These are phyloP conservation scores for Aleiodes leptofemur DNA, from an alignment of 2,888 invertebrate species.

Conservation along the genomic window DNA sequence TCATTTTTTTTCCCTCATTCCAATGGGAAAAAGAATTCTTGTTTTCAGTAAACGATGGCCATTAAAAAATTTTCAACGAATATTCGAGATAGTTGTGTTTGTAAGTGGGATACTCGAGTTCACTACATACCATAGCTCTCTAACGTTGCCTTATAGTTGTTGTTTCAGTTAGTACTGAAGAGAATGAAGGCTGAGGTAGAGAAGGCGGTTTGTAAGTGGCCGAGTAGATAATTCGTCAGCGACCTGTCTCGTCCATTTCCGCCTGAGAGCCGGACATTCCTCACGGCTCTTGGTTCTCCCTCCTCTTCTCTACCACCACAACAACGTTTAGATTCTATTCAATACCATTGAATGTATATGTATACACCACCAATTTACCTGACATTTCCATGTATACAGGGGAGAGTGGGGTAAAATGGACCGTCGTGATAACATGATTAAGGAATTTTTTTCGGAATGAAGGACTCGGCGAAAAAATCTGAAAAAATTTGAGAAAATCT, in stretches of 20 bases:
- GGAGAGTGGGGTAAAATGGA: no score
- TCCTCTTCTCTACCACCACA: conserved; percentile 33
- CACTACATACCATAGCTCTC: conserved; percentile 43
- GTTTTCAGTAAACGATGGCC: not conserved
- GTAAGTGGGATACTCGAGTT: conserved; percentile 49
- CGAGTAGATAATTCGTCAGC: conserved; percentile 58
- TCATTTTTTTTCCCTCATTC: no score
- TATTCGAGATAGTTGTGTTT: conserved; percentile 51
- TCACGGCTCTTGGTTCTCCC: conserved; percentile 49
- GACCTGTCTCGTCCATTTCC: conserved; percentile 57
- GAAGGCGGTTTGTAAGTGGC: conserved; percentile 53
- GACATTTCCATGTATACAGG: conserved; percentile 9
- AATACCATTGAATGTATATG: conserved; percentile 37
- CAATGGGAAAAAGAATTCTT: not conserved
- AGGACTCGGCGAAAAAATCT: no score
- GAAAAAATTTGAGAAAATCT: no score
- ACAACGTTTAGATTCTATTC: conserved; percentile 31
- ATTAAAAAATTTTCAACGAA: conserved; percentile 55
- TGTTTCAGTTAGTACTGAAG: conserved; percentile 10
- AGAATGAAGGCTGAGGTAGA: conserved; percentile 41
- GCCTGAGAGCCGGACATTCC: conserved; percentile 58
- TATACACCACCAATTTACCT: conserved; percentile 23
- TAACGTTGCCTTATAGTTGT: conserved; percentile 6
- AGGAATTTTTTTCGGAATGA: no score
- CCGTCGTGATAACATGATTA: no score